These are phyloP conservation scores for Discoglossus pictus DNA, from an alignment of 2,797 vertebrate genomes.

Conservation along the genomic window DNA sequence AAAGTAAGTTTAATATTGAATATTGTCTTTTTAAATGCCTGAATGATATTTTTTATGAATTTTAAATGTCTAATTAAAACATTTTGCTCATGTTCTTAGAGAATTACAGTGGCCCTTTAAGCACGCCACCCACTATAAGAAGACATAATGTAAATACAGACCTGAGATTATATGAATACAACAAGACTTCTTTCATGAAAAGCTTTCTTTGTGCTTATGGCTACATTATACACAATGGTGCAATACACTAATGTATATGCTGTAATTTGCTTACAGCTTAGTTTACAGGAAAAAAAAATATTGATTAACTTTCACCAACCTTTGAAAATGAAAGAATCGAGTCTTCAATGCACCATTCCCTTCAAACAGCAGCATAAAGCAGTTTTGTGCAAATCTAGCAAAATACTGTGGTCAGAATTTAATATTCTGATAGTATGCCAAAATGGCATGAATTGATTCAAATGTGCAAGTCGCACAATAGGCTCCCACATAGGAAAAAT, in stretches of 20 bases:
- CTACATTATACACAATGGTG: background rate
- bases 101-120: too few relatives aligned
- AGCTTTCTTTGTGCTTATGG: slow-evolving; percentile 1
- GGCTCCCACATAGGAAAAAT: slow-evolving; percentile 71
- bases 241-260: slow-evolving; percentile 4
- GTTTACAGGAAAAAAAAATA: slow-evolving; percentile 38
- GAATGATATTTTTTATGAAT: too few relatives aligned
- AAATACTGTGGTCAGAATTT: slow-evolving; percentile 60
- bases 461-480: slow-evolving; percentile 76
- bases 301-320: slow-evolving; percentile 70
- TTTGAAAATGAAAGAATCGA: slow-evolving; percentile 62
- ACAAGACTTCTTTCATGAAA: background rate
- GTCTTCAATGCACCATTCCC: slow-evolving; percentile 64
- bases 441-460: slow-evolving; percentile 67
- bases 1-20: too few relatives aligned
- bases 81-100: too few relatives aligned
- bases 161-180: background rate
- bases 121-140: too few relatives aligned
- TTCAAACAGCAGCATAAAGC: slow-evolving; percentile 54
- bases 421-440: slow-evolving; percentile 64
- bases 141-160: background rate
- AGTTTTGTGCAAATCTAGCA: slow-evolving; percentile 57
- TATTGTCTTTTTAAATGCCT: too few relatives aligned
- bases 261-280: slow-evolving; percentile 33
- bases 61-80: too few relatives aligned